phyloP scores from a whole-genome alignment of 1,140 invertebrate species.

The Cyclargus thomasi region DNA sequence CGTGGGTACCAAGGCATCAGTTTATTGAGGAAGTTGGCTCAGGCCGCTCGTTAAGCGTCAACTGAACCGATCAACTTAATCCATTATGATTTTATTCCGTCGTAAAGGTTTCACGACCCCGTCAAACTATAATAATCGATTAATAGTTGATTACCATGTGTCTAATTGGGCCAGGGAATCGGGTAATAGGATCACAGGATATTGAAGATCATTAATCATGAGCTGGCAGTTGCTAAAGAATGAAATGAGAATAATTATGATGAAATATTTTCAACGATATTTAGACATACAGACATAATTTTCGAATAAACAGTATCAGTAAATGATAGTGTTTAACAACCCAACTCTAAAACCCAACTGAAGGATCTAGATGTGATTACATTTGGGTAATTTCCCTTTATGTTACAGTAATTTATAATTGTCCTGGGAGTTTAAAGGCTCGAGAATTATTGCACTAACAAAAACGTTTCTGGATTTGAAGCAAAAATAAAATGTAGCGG shows the following conservation, averaged over 20 bases:
- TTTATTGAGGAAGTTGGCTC: constrained; percentile 71
- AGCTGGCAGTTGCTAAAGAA: background rate
- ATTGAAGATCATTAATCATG: background rate
- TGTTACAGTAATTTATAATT: background rate
- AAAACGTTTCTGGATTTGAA: no score
- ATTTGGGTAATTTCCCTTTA: background rate
- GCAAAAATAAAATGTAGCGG: no score
- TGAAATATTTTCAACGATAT: no score
- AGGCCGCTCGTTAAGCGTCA: constrained; percentile 60
- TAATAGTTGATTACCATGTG: constrained; percentile 32
- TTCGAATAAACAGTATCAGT: background rate
- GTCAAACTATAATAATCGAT: constrained; percentile 53
- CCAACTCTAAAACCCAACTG: background rate
- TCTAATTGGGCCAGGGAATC: constrained; percentile 22
- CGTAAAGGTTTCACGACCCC: constrained; percentile 65
- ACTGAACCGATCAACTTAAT: constrained; percentile 62
- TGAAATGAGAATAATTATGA: no score
- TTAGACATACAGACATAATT: no score
- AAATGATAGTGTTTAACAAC: background rate
- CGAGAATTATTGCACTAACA: background rate
- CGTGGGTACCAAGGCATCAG: constrained; percentile 45
- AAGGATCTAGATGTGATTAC: background rate
- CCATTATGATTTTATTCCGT: constrained; percentile 69
- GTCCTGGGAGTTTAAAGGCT: background rate
- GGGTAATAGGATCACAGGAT: background rate